Evolutionary conservation across 2,888 invertebrate species (phyloP), one percentile per base, ranked within the genome.

Genomic region (Nomada lathburiana): DNA sequence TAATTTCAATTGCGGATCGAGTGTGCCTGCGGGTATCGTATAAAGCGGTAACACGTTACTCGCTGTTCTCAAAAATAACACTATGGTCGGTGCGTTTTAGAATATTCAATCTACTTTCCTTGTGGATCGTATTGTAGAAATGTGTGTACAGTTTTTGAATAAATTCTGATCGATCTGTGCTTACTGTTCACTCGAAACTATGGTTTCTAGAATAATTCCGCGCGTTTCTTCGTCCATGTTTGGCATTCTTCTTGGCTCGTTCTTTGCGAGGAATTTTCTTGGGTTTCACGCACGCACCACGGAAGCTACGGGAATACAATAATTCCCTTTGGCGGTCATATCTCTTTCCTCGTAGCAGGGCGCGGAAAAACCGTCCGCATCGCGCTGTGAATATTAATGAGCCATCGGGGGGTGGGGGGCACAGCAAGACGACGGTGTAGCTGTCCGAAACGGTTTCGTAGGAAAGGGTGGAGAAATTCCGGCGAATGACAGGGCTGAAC

Each of bases 341-440:
- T 93, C 92, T 92, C 91, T 92, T 92, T 91, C 90, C 86, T 89
- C 89, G 89, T 89, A 90, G 90, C 89, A 90, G 90, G 89, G 86
- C 89, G 86, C 89, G 91, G 92, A 93, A 93, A 93, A 93, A 93
- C 91, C 90, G 91, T 86, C 89, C 85, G 87, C 88, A 89, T 90
- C 90, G 89, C 89, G 84, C 88, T 83, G 90, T 91, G 93, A 93
- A 93, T 93, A 92, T 92, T 92, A 93, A 92, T 91, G 91, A 91
- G 87, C 83, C 87, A 68, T 70, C 50, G 59, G 72, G 65, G 26
- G 26, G 26, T 1, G 26, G 26, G 70, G 70, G 67, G 23, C 55
- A 74, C 64, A 53, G 18, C 74, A 52, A 55, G 75, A 68, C 67
- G 69, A 67, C 26, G 76, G 29, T 57, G 75, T 62, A 70, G 60